Evolutionary conservation across 2,888 invertebrate genomes (phyloP).

Genomic region (Anthophora plumipes): DNA sequence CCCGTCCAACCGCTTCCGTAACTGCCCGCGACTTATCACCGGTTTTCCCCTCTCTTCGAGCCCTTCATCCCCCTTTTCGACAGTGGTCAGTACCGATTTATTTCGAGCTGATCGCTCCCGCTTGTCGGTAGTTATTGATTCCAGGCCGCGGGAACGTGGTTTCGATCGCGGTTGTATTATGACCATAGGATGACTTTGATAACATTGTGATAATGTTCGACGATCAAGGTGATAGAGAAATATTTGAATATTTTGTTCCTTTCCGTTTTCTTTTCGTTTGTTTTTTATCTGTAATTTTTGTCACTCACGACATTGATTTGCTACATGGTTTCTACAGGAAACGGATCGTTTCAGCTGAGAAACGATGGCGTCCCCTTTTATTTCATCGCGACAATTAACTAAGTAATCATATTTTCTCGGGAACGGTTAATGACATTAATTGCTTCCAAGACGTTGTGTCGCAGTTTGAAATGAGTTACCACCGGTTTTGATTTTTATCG

Average conservation of each 20-base stretch:
- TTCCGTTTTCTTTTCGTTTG: too few relatives aligned
- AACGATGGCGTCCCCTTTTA: not conserved
- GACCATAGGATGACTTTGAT: not conserved
- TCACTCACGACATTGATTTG: not conserved
- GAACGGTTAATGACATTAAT: conserved; percentile 35
- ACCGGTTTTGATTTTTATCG: conserved; percentile 45
- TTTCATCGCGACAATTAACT: not conserved
- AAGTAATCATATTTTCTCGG: conserved; percentile 28
- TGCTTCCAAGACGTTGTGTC: conserved; percentile 34
- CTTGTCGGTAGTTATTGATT: conserved; percentile 19
- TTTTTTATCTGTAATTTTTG: not conserved
- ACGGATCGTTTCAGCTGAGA: not conserved
- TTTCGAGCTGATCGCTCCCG: conserved; percentile 15
- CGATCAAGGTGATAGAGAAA: too few relatives aligned
- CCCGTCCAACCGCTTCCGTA: conserved; percentile 20
- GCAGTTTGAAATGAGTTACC: conserved; percentile 29
- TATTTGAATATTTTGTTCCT: too few relatives aligned
- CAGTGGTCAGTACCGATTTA: conserved; percentile 31
- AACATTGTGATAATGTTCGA: not conserved
- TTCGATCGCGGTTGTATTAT: not conserved
- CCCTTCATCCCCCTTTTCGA: conserved; percentile 19
- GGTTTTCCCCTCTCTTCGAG: conserved; percentile 3
- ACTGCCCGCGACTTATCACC: conserved; percentile 32
- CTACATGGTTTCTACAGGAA: not conserved
- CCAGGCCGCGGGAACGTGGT: not conserved